phyloP scores from a whole-genome alignment of 2,888 invertebrate genomes.

The Andrena trimmerana region DNA sequence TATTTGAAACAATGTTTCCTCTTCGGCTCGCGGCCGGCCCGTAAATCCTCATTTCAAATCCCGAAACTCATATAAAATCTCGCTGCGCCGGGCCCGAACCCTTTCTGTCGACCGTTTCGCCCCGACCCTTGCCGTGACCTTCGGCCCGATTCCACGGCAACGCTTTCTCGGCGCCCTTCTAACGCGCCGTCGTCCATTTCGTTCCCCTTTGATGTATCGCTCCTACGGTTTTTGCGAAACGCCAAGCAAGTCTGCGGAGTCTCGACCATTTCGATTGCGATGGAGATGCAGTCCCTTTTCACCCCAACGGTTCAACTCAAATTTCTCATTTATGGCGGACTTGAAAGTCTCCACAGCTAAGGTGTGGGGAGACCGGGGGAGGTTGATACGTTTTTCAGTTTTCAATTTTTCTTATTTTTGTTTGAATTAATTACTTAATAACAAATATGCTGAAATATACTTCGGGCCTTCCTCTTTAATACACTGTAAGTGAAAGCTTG shows the following conservation, averaged over 20 bases:
- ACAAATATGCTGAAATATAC: too few relatives aligned
- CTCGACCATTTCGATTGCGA: too few relatives aligned
- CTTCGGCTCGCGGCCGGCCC: conserved; percentile 76
- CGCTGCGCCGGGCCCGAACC: conserved; percentile 69
- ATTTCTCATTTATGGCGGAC: too few relatives aligned
- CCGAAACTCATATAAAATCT: conserved; percentile 83
- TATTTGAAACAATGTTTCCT: conserved; percentile 84
- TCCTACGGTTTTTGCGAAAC: conserved; percentile 45
- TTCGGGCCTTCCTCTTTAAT: too few relatives aligned
- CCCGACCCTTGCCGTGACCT: conserved; percentile 44
- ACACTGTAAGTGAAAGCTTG: too few relatives aligned
- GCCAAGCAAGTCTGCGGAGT: not conserved
- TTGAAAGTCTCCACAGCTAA: too few relatives aligned
- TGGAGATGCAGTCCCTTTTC: too few relatives aligned
- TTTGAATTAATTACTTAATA: too few relatives aligned
- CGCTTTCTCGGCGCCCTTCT: conserved; percentile 52
- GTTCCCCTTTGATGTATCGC: conserved; percentile 79
- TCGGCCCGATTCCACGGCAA: conserved; percentile 37
- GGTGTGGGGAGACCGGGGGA: too few relatives aligned
- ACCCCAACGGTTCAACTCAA: too few relatives aligned
- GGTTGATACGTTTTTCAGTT: too few relatives aligned
- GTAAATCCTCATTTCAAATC: conserved; percentile 84
- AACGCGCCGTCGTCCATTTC: conserved; percentile 72
- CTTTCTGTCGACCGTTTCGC: conserved; percentile 59
- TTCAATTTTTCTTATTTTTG: too few relatives aligned